These are phyloP conservation scores for Phenacoccus solenopsis DNA, from an alignment of 1,140 invertebrate species.

Conservation along the genomic window DNA sequence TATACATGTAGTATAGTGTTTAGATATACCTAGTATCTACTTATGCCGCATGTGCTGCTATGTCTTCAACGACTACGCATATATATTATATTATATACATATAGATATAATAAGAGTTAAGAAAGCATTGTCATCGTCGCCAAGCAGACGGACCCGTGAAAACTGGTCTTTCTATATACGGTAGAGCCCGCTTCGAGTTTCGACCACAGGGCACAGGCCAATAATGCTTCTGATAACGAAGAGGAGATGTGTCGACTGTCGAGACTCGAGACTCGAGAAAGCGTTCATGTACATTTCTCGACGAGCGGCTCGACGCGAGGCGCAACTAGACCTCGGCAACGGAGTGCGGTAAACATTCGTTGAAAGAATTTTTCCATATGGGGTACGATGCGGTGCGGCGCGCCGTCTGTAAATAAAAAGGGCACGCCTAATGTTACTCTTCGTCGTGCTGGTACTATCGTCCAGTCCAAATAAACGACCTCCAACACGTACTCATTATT, in stretches of 20 bases:
- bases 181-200: background rate
- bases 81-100: too few species aligned
- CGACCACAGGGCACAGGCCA: background rate
- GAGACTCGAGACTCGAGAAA: background rate
- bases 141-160: background rate
- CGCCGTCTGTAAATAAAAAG: background rate
- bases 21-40: too few species aligned
- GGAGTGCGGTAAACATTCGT: background rate
- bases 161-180: background rate
- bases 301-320: background rate
- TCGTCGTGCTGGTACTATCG: too few species aligned
- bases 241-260: background rate
- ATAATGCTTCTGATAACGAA: background rate
- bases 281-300: background rate
- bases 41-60: too few species aligned
- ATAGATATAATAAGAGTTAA: too few species aligned
- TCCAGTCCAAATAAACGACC: background rate
- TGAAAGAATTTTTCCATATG: background rate
- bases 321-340: too few species aligned
- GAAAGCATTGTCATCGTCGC: background rate
- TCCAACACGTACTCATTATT: background rate
- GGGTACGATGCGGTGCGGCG: background rate
- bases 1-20: too few species aligned
- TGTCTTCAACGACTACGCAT: too few species aligned
- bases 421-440: background rate